Evolutionary conservation across 2,797 vertebrate species (phyloP).

Genomic region (Mormyrus proboscirostris): DNA sequence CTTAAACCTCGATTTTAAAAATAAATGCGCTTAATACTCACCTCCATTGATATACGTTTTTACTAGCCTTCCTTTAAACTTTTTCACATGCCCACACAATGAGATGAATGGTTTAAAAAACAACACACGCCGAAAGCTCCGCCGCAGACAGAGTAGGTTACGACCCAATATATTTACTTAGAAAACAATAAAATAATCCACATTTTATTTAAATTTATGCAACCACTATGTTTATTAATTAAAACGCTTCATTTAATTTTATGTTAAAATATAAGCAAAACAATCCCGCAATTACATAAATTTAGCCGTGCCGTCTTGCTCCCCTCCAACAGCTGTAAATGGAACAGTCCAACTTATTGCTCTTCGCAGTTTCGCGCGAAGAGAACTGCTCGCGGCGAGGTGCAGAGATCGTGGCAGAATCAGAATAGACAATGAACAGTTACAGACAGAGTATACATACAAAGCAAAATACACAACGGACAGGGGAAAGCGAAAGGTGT

Average conservation of each 20-base stretch:
- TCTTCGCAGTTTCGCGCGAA: constrained; percentile 55
- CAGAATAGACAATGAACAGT: background rate
- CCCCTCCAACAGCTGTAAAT: constrained; percentile 10
- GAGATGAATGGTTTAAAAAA: constrained; percentile 50
- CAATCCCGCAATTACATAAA: background rate
- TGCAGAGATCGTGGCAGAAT: background rate
- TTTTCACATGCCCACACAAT: background rate
- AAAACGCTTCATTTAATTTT: background rate
- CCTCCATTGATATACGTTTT: background rate
- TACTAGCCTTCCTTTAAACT: background rate
- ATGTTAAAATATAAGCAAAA: background rate
- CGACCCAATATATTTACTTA: rapidly evolving
- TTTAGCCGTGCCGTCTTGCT: rapidly evolving
- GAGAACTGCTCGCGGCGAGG: constrained; percentile 22
- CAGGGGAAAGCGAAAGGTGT: background rate
- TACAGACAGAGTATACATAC: background rate
- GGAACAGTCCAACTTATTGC: constrained; percentile 41
- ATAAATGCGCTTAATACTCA: background rate
- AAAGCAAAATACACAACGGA: background rate
- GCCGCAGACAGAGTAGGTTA: constrained; percentile 9
- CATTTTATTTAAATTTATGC: background rate
- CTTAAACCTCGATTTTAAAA: background rate
- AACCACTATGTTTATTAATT: background rate
- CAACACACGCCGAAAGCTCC: constrained; percentile 29
- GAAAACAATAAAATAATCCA: background rate